These are phyloP conservation scores for Oryzias dopingdopingensis DNA, from an alignment of 2,797 vertebrate genomes.

Conservation along the genomic window DNA sequence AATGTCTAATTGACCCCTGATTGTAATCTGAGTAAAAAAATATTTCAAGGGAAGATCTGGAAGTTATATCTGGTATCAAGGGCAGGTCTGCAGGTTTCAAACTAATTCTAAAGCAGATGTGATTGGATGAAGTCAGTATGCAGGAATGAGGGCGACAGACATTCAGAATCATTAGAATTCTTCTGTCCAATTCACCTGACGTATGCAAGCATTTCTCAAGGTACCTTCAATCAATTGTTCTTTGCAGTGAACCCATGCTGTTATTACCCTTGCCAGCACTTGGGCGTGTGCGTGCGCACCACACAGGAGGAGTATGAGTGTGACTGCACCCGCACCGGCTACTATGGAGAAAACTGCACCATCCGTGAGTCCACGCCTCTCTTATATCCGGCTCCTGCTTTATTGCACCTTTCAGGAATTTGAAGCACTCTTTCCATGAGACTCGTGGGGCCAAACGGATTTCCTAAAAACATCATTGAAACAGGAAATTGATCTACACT, in stretches of 20 bases:
- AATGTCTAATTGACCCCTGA: background rate
- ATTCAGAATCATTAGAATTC: background rate
- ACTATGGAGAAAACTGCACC: conserved; percentile 88
- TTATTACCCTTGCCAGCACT: conserved; percentile 89
- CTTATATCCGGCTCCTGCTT: conserved; percentile 28
- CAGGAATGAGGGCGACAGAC: conserved; percentile 1
- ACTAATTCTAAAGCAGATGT: conserved; percentile 9
- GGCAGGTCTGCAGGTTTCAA: background rate
- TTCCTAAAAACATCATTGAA: conserved; percentile 6
- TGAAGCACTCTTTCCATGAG: conserved; percentile 13
- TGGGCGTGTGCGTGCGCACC: conserved; percentile 84
- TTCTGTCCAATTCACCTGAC: background rate
- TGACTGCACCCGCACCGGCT: conserved; percentile 92
- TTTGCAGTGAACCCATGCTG: conserved; percentile 91
- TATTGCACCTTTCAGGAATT: conserved; percentile 33
- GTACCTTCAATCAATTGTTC: conserved; percentile 4
- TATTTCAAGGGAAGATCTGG: too few relatives aligned
- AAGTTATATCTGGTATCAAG: background rate
- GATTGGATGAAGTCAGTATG: background rate
- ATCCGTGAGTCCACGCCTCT: conserved; percentile 79
- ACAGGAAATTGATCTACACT: conserved; percentile 23
- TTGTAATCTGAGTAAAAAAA: background rate
- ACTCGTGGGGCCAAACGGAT: background rate
- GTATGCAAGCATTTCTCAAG: background rate
- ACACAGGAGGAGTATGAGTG: conserved; percentile 82